These are phyloP conservation scores for Copidosoma floridanum DNA, from an alignment of 1,140 invertebrate species.

Conservation along the genomic window DNA sequence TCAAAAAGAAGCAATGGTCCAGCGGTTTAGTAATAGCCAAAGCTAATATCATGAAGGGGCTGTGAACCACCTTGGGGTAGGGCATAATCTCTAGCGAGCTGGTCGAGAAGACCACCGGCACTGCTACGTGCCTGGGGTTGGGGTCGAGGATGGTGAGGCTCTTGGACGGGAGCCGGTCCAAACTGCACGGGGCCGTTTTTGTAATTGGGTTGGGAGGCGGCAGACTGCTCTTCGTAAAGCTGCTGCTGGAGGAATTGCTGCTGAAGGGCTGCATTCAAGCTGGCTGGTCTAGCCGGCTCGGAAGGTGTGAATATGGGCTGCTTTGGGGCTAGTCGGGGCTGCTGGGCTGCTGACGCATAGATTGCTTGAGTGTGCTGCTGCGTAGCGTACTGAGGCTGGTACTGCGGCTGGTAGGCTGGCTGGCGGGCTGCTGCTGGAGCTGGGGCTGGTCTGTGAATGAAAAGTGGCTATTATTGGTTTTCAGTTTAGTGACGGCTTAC, in stretches of 20 bases:
- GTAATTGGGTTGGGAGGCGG: conserved; percentile 53
- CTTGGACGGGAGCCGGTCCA: conserved; percentile 49
- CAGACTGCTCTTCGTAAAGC: conserved; percentile 50
- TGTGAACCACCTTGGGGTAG: conserved; percentile 67
- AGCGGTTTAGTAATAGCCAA: conserved; percentile 66
- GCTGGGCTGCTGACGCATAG: conserved; percentile 37
- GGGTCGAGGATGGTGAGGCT: conserved; percentile 38
- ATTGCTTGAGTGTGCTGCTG: conserved; percentile 47
- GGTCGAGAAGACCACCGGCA: conserved; percentile 69
- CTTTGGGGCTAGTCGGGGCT: conserved; percentile 22
- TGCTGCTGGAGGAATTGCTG: conserved; percentile 34
- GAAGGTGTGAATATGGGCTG: conserved; percentile 43
- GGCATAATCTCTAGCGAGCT: conserved; percentile 77
- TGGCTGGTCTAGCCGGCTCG: conserved; percentile 22
- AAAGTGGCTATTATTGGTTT: too few relatives aligned
- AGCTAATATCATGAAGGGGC: conserved; percentile 76
- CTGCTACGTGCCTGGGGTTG: conserved; percentile 48
- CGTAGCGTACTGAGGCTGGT: conserved; percentile 21
- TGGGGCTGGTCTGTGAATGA: conserved; percentile 31
- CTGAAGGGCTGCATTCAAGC: conserved; percentile 25
- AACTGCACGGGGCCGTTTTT: conserved; percentile 53
- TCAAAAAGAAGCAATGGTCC: background rate
- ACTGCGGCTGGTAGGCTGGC: conserved; percentile 32
- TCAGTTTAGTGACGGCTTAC: too few relatives aligned
- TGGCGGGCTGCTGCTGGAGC: conserved; percentile 23